Evolutionary conservation across 2,113 vertebrate genomes (phyloP).

Genomic region (Apeltes quadracus): DNA sequence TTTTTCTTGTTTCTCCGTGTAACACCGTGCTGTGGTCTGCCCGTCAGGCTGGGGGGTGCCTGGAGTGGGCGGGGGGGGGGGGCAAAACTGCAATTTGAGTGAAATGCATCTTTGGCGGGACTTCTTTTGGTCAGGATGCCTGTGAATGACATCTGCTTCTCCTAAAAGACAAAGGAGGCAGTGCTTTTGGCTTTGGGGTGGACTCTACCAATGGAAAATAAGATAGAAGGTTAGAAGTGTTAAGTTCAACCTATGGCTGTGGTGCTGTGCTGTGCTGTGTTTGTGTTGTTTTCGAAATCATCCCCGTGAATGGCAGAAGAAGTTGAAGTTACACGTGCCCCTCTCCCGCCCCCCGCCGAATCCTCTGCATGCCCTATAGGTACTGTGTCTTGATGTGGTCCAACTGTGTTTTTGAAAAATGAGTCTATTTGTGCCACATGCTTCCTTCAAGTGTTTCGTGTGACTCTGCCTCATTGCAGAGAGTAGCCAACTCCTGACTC

Average conservation of each 20-base stretch:
- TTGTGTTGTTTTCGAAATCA: slow-evolving; percentile 40
- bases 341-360: background rate
- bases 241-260: slow-evolving; percentile 68
- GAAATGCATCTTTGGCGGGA: slow-evolving; percentile 72
- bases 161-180: slow-evolving; percentile 78
- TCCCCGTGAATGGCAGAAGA: slow-evolving; percentile 46
- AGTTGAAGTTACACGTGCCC: slow-evolving; percentile 60
- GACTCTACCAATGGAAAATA: slow-evolving; percentile 83
- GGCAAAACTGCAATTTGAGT: slow-evolving; percentile 61
- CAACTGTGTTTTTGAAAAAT: slow-evolving; percentile 23
- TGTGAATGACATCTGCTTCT: slow-evolving; percentile 79
- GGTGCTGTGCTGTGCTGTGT: slow-evolving; percentile 59
- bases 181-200: slow-evolving; percentile 61
- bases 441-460: slow-evolving; percentile 52
- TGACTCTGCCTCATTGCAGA: slow-evolving; percentile 62
- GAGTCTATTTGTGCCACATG: slow-evolving; percentile 37
- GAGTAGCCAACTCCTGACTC: slow-evolving; percentile 64
- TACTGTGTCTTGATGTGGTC: slow-evolving; percentile 22
- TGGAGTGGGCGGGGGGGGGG: background rate
- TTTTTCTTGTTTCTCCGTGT: slow-evolving; percentile 30
- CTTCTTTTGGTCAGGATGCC: slow-evolving; percentile 78
- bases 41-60: slow-evolving; percentile 44
- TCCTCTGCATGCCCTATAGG: slow-evolving; percentile 42
- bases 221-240: slow-evolving; percentile 85
- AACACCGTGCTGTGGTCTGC: slow-evolving; percentile 51